Percentiles rank a stretch among this genome's conserved stretches.
Evolutionary conservation across 2,797 vertebrate species (phyloP).

Genomic region (Vireo griseus): DNA sequence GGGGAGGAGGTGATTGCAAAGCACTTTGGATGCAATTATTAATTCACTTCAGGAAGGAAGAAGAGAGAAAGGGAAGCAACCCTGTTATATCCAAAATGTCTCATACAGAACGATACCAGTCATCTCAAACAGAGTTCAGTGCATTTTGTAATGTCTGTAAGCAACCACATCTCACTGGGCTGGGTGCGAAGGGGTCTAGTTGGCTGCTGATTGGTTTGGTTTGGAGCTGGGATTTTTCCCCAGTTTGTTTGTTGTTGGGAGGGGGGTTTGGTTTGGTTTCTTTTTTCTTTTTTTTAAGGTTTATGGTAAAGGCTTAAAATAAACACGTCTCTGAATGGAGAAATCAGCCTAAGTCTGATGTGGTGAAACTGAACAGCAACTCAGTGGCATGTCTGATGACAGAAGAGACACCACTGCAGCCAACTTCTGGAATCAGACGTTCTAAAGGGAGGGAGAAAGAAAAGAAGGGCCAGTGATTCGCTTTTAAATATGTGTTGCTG

Average conservation of each 20-base stretch:
- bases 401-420: conserved; percentile 58
- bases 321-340: conserved; percentile 56
- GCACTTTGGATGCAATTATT: not conserved
- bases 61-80: not conserved
- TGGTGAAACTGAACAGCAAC: conserved; percentile 61
- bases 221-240: not conserved
- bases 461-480: conserved; percentile 37
- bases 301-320: conserved; percentile 62
- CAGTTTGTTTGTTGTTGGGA: not conserved
- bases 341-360: conserved; percentile 66
- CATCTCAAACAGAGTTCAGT: conserved; percentile 65
- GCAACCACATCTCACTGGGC: conserved; percentile 27
- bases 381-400: conserved; percentile 71
- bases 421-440: conserved; percentile 65
- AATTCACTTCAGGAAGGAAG: not conserved
- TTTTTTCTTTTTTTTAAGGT: not conserved
- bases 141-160: conserved; percentile 71
- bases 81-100: conserved; percentile 37
- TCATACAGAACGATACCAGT: conserved; percentile 29
- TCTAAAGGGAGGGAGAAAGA: conserved; percentile 40
- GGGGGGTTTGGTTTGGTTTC: not conserved
- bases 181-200: conserved; percentile 5
- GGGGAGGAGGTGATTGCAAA: not conserved
- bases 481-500: conserved; percentile 55
- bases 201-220: not conserved